These are phyloP conservation scores for Phlogophora meticulosa DNA, from an alignment of 2,888 invertebrate species.

Conservation along the genomic window DNA sequence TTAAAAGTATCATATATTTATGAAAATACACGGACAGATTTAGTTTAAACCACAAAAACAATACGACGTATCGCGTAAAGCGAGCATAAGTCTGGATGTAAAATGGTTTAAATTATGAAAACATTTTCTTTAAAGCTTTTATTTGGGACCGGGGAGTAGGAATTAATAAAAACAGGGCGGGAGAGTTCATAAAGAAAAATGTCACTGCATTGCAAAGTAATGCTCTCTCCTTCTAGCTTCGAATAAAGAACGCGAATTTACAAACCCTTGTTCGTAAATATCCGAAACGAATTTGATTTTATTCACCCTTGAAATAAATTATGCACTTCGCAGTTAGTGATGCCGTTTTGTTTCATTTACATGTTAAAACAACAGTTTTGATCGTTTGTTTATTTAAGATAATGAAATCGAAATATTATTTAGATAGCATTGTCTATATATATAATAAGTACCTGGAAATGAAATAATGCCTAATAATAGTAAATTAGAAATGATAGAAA, in stretches of 20 bases:
- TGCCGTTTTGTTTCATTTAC: slow-evolving; percentile 13
- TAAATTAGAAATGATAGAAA: background rate
- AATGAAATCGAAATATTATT: background rate
- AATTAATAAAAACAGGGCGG: slow-evolving; percentile 86
- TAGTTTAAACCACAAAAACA: slow-evolving; percentile 13
- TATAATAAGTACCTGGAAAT: no score
- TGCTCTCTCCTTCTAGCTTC: slow-evolving; percentile 77
- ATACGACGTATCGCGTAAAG: slow-evolving; percentile 16
- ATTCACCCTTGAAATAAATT: slow-evolving; percentile 24
- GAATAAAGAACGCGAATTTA: slow-evolving; percentile 62
- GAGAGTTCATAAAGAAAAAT: slow-evolving; percentile 87
- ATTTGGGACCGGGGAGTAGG: slow-evolving; percentile 76
- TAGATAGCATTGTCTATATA: no score
- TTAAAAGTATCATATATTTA: background rate
- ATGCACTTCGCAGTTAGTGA: slow-evolving; percentile 14
- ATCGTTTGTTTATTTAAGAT: background rate
- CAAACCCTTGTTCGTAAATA: slow-evolving; percentile 56
- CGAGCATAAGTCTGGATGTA: slow-evolving; percentile 41
- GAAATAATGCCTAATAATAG: background rate
- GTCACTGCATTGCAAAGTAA: slow-evolving; percentile 85
- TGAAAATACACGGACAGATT: slow-evolving; percentile 7
- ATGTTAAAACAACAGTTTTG: background rate
- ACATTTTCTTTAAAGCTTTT: slow-evolving; percentile 78
- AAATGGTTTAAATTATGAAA: slow-evolving; percentile 68
- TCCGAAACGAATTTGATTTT: slow-evolving; percentile 41